Evolutionary conservation across 2,113 vertebrate genomes (phyloP), one percentile per base, ranked within the genome.

Genomic region (Eulemur macaco): DNA sequence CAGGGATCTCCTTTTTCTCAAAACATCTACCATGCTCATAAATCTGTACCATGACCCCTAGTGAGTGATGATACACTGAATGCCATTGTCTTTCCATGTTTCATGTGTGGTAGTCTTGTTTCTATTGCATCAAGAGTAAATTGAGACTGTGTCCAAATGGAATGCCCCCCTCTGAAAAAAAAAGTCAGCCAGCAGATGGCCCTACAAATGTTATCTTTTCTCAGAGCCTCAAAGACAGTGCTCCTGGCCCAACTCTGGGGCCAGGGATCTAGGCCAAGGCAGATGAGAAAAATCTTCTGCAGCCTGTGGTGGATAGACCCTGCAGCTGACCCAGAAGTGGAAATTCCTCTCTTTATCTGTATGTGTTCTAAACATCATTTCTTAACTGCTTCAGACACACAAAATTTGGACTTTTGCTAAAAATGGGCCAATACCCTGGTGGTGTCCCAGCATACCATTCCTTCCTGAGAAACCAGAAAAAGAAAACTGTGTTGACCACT

Each of bases 61-160:
- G 37, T 27, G 17, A 74, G 42, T 47, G 18, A 92, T 95, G 20
- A 78, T 74, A 83, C 6, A 89, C 27, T 47, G n/a, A 58, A 14
- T 50, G 12, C 4, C 56, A 92, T 34, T 63, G 68, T 20, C 47
- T 93, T 76, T 93, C 77, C n/a, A n/a, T 37, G 25, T 88, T 92
- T 52, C 47, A 64, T 58, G 8, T 83, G 37, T 93, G 5, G 1
- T 74, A 37, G 14, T 50, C 14, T 90, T 92, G 23, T 73, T 77
- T 78, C 74, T 56, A 84, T 64, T 50, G 29, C 25, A 91, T 80
- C 50, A 85, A 95, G 86, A 91, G 54, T 93, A 96, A 86, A 93
- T 17, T 56, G 47, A 82, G 52, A 94, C 8, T 8, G 89, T 64
- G n/a, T 63, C 42, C 10, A 94, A 96, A 81, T 77, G 39, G 74